Percentiles rank a stretch among this genome's conserved stretches.
phyloP scores from a whole-genome alignment of 2,113 vertebrate genomes.

The Ptilorrhoa leucosticta region DNA sequence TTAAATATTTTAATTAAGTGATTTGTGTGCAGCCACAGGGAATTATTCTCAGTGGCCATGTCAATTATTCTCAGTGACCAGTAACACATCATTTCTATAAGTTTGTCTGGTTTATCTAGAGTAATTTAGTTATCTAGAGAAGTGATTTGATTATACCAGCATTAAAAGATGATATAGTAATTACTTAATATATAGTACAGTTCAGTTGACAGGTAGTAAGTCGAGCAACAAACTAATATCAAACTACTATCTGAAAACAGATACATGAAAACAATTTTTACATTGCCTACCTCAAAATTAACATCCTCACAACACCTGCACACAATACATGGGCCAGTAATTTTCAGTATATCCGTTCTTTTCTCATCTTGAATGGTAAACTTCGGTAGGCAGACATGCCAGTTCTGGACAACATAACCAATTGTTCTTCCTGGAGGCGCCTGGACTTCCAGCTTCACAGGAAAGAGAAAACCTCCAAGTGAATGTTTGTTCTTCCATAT shows the following conservation, averaged over 20 bases:
- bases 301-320: conserved; percentile 86
- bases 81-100: background rate
- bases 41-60: background rate
- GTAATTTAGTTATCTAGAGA: background rate
- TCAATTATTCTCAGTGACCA: background rate
- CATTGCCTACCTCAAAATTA: conserved; percentile 85
- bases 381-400: conserved; percentile 86
- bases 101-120: background rate
- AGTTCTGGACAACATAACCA: conserved; percentile 86
- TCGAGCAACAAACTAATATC: background rate
- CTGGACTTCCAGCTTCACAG: conserved; percentile 85
- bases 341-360: conserved; percentile 79
- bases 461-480: background rate
- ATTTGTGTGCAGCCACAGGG: background rate
- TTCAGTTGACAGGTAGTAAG: background rate
- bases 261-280: background rate
- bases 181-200: background rate
- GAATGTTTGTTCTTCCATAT: background rate
- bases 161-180: background rate
- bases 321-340: conserved; percentile 83
- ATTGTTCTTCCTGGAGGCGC: conserved; percentile 85
- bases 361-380: conserved; percentile 85
- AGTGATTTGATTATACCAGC: background rate
- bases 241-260: background rate
- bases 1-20: background rate